phyloP scores from a whole-genome alignment of 2,888 invertebrate species.

The Campoplex capitator region DNA sequence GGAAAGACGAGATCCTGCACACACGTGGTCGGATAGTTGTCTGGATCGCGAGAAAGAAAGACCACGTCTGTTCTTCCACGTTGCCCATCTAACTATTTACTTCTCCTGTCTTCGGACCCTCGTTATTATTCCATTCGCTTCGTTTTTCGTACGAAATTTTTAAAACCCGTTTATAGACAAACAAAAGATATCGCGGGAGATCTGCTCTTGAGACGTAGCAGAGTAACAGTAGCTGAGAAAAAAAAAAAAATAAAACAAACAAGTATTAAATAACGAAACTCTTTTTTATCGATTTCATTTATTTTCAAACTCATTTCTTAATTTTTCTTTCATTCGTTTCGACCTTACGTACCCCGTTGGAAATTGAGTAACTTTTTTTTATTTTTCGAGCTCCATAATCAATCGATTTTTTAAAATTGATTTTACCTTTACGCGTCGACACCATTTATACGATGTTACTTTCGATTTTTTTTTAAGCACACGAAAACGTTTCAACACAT shows the following conservation, averaged over 20 bases:
- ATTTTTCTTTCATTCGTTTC: not conserved
- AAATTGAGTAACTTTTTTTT: not conserved
- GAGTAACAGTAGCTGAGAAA: not conserved
- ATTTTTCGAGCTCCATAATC: not conserved
- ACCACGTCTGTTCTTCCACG: conserved; percentile 22
- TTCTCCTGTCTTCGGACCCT: not conserved
- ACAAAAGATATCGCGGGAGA: conserved; percentile 9
- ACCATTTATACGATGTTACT: no score
- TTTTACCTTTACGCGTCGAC: no score
- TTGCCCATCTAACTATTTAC: conserved; percentile 29
- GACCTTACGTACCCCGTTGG: not conserved
- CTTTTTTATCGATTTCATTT: not conserved
- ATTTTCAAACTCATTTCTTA: not conserved
- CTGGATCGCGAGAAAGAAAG: conserved; percentile 13
- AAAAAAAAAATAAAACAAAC: not conserved
- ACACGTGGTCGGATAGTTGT: conserved; percentile 25
- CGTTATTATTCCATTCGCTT: conserved; percentile 29
- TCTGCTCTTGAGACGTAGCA: not conserved
- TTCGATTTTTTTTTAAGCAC: no score
- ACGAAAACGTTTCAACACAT: no score
- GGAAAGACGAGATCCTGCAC: conserved; percentile 14
- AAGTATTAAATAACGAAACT: not conserved
- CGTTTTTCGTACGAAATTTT: conserved; percentile 23
- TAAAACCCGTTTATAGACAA: conserved; percentile 41
- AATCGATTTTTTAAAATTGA: not conserved